These are phyloP conservation scores for Chiloscyllium punctatum DNA, from an alignment of 2,797 vertebrate genomes.

Conservation along the genomic window DNA sequence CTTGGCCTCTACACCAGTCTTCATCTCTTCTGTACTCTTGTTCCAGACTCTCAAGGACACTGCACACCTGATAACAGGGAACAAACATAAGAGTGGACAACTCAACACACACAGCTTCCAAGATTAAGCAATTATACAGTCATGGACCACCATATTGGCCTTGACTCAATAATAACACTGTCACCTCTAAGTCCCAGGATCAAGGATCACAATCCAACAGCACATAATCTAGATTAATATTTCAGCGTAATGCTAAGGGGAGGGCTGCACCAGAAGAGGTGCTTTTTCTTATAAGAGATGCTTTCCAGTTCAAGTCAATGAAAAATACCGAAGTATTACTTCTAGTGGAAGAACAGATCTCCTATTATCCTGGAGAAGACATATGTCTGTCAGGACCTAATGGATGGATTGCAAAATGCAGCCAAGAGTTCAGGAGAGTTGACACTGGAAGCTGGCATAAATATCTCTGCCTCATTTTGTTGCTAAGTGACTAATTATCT, in stretches of 20 bases:
- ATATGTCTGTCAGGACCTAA: neutral
- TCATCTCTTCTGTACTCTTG: constrained; percentile 93
- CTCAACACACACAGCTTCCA: neutral
- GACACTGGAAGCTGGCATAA: neutral
- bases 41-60: constrained; percentile 89
- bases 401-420: neutral
- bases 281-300: neutral
- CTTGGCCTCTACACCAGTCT: constrained; percentile 91
- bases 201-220: neutral
- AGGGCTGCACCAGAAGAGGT: neutral
- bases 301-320: neutral
- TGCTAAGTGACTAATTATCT: neutral
- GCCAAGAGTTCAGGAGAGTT: neutral
- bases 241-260: neutral
- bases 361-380: neutral
- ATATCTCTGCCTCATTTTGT: neutral
- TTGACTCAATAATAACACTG: neutral
- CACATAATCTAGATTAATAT: neutral
- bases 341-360: neutral
- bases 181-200: neutral
- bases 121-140: neutral
- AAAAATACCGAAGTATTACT: neutral
- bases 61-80: constrained; percentile 74
- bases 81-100: neutral
- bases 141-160: neutral